These are phyloP conservation scores for Cantharis rustica DNA, from an alignment of 2,888 invertebrate genomes.

Conservation along the genomic window DNA sequence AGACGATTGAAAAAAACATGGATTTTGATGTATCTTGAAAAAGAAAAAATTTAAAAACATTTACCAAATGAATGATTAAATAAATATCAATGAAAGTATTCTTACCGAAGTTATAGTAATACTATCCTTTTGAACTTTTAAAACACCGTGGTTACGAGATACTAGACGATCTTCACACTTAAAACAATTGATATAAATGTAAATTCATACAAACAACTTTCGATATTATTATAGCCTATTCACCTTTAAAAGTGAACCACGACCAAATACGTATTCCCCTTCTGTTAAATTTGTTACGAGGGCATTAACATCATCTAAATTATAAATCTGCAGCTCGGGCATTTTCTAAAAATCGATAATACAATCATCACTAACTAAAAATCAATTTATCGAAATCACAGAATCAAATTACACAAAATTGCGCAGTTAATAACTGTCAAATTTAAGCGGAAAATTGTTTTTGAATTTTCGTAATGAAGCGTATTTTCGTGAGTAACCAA, in stretches of 20 bases:
- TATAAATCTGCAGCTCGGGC: conserved; percentile 7
- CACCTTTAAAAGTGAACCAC: conserved; percentile 38
- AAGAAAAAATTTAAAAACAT: neutral
- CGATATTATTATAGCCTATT: conserved; percentile 6
- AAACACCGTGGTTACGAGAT: conserved; percentile 60
- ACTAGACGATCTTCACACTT: conserved; percentile 61
- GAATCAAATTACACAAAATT: neutral
- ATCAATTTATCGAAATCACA: neutral
- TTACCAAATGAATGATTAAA: neutral
- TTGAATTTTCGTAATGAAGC: too few species aligned
- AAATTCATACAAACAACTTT: neutral
- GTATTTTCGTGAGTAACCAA: too few species aligned
- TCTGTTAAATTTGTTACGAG: conserved; percentile 4
- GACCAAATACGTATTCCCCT: conserved; percentile 40
- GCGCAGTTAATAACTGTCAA: neutral
- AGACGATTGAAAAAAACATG: conserved; percentile 58
- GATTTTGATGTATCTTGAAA: conserved; percentile 60
- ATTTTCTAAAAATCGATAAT: neutral
- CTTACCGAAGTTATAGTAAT: conserved; percentile 56
- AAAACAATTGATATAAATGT: conserved; percentile 22
- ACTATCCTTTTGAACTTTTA: conserved; percentile 53
- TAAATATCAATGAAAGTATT: neutral
- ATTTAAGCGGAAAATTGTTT: neutral
- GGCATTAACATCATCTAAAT: conserved; percentile 6
- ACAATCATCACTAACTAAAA: neutral